A percentile compares a stretch with the other conserved stretches of the same genome.
phyloP scores from a whole-genome alignment of 2,888 invertebrate genomes.

The Rapana venosa region DNA sequence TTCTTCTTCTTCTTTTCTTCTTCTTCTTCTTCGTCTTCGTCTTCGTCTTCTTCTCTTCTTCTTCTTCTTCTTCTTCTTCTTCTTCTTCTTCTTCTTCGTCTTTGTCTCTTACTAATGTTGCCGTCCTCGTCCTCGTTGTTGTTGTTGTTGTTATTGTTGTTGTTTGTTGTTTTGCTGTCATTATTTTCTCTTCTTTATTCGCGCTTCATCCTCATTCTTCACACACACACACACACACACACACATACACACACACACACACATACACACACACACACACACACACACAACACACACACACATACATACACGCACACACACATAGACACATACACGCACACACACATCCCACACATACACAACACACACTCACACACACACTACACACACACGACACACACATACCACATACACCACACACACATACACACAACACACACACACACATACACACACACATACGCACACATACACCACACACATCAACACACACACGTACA shows the following conservation, averaged over 20 bases:
- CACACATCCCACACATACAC: no score
- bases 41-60: background rate
- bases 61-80: background rate
- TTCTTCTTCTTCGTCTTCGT: background rate
- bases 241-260: background rate
- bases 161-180: background rate
- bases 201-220: background rate
- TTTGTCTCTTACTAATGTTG: background rate
- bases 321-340: background rate
- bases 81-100: background rate
- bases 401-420: no score
- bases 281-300: background rate
- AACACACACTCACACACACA: no score
- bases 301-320: background rate
- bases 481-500: no score
- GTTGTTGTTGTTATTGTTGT: background rate
- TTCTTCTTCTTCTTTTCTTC: background rate
- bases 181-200: background rate
- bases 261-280: background rate
- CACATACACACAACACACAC: no score
- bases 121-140: background rate
- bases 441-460: no score
- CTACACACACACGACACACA: no score
- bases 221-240: background rate
- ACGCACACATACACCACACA: no score